Percentiles rank a stretch among this genome's conserved stretches.
Evolutionary conservation across 2,888 invertebrate genomes (phyloP).

Genomic region (Teleiodes luculella): DNA sequence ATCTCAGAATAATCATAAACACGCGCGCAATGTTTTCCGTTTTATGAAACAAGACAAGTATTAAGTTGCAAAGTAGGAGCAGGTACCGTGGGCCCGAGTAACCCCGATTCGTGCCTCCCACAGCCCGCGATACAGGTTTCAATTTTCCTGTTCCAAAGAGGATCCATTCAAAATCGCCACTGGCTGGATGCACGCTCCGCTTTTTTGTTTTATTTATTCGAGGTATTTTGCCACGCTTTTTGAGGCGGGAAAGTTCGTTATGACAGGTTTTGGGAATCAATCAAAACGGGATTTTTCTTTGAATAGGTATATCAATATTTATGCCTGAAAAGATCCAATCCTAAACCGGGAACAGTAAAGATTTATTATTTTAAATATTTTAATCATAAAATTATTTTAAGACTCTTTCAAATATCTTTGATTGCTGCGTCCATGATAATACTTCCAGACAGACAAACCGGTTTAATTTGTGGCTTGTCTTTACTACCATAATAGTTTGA

Average conservation of each 20-base stretch:
- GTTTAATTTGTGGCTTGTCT: no score
- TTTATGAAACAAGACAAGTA: slow-evolving; percentile 3
- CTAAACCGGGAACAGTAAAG: no score
- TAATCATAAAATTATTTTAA: no score
- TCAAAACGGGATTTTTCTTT: no score
- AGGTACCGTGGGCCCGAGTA: slow-evolving; percentile 1
- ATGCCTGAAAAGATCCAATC: no score
- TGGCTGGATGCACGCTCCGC: not conserved
- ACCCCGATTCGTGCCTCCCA: not conserved
- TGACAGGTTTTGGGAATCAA: no score
- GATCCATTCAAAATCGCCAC: slow-evolving; percentile 8
- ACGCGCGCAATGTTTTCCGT: not conserved
- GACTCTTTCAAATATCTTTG: no score
- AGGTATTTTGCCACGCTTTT: not conserved
- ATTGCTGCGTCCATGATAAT: no score
- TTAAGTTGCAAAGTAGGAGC: slow-evolving; percentile 3
- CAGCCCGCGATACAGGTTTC: slow-evolving; percentile 8
- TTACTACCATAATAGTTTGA: no score
- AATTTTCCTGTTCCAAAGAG: slow-evolving; percentile 13
- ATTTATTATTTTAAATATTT: no score
- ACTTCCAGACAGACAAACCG: no score
- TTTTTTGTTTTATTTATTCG: not conserved
- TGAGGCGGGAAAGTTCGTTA: not conserved
- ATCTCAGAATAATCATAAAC: not conserved
- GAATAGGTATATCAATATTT: no score